A percentile compares a stretch with the other conserved stretches of the same genome.
These are phyloP conservation scores for Parnassius smintheus DNA, from an alignment of 2,888 invertebrate species.

Conservation along the genomic window DNA sequence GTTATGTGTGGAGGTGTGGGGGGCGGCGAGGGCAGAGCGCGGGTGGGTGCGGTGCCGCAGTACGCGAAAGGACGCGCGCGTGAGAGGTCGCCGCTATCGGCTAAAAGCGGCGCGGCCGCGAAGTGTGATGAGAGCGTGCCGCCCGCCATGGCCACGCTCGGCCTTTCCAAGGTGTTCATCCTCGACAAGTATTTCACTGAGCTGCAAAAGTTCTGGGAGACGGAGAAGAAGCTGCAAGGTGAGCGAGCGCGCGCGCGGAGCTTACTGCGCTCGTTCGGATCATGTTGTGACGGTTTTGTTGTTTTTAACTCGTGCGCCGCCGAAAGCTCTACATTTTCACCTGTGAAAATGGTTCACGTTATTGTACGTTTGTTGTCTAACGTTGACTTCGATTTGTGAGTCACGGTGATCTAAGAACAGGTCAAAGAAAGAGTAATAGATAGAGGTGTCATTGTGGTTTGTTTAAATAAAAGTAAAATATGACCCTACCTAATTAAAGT, in stretches of 20 bases:
- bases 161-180: conserved; percentile 98
- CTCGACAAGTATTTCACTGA: conserved; percentile 98
- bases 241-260: conserved; percentile 60
- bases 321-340: conserved; percentile 27
- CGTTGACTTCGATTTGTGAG: not conserved
- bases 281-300: conserved; percentile 11
- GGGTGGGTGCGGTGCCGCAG: conserved; percentile 34
- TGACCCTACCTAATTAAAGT: too few species aligned
- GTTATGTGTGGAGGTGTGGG: conserved; percentile 30
- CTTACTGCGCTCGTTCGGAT: conserved; percentile 7
- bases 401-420: not conserved
- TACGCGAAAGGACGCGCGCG: conserved; percentile 47
- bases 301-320: conserved; percentile 14
- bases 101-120: conserved; percentile 57
- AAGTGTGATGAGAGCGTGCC: conserved; percentile 70
- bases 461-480: too few species aligned
- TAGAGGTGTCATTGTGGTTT: too few species aligned
- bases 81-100: conserved; percentile 53
- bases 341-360: conserved; percentile 7
- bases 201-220: conserved; percentile 97
- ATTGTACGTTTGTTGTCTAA: not conserved
- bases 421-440: not conserved
- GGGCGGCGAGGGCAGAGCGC: conserved; percentile 29
- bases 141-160: conserved; percentile 94
- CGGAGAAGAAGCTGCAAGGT: conserved; percentile 98